A percentile compares a stretch with the other conserved stretches of the same genome.
phyloP scores from a whole-genome alignment of 2,888 invertebrate genomes.

The Himalopsyche kuldschensis region DNA sequence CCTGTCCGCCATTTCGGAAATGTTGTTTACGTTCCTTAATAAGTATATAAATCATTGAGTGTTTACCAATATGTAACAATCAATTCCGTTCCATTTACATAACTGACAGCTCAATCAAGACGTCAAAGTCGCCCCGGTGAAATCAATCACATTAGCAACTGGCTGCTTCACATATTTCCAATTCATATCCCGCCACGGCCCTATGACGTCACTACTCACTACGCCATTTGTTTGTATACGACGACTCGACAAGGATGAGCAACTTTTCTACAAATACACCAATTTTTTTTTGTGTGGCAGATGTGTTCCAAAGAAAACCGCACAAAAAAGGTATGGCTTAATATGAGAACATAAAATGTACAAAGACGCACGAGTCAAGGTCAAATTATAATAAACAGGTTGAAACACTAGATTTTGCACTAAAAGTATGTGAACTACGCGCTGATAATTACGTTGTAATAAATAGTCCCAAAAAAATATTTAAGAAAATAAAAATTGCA shows the following conservation, averaged over 20 bases:
- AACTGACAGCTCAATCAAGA: slow-evolving; percentile 38
- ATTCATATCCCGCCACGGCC: slow-evolving; percentile 9
- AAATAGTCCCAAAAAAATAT: no score
- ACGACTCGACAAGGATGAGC: not conserved
- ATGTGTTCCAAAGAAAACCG: no score
- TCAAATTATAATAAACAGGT: no score
- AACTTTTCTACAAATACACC: no score
- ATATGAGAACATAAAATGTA: no score
- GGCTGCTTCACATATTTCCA: slow-evolving; percentile 16
- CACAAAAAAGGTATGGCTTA: no score
- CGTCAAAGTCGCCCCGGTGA: slow-evolving; percentile 20
- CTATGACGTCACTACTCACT: not conserved
- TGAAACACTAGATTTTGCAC: no score
- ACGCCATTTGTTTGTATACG: not conserved
- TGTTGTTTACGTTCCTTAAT: not conserved
- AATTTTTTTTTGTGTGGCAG: no score
- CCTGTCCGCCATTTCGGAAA: not conserved
- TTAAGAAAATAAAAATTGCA: no score
- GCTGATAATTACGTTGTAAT: no score
- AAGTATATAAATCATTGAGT: not conserved
- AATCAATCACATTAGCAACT: slow-evolving; percentile 22
- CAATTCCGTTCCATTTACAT: slow-evolving; percentile 39
- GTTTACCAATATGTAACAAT: slow-evolving; percentile 16
- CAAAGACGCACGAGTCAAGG: no score
- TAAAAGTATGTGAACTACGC: no score